Evolutionary conservation across 2,797 vertebrate species (phyloP), one percentile per base, ranked within the genome.

Genomic region (Malurus leucopterus): DNA sequence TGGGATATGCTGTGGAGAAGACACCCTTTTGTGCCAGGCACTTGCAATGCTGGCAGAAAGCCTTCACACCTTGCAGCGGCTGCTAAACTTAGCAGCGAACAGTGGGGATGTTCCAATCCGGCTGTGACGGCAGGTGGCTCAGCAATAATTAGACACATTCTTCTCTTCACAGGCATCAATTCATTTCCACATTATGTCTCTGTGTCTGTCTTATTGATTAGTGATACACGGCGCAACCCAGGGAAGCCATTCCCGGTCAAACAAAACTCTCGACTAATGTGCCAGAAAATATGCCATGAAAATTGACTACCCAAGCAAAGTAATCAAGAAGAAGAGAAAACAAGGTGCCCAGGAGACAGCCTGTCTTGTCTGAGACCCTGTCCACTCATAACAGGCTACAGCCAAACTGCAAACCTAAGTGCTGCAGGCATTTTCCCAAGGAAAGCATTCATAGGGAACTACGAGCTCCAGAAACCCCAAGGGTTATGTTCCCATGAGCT

Each of bases 71-170:
- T 44, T 55, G 41, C 51, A 70, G 57, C 17, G 7, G 20, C 79
- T 70, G 74, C 84, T 92, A 78, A 90, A 72, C 8, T 62, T 65
- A 81, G 73, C 59, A 34, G 50, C 2, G 0, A 62, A 17, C 17
- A 43, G 51, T 22, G 54, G 73, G 82, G 73, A 64, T 57, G 43
- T 75, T 91, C 88, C 64, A 76, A 51, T 76, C 21, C 0, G 3
- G 27, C 67, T 87, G 67, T 21, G 82, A 44, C 1, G 0, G 76
- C 86, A 91, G 79, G 84, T 76, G 70, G 79, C 36, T 89, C 44
- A 46, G 40, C 61, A 78, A 55, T 59, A 85, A 90, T 90, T 78
- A 90, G 61, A 71, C 83, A 70, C 63, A 76, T 88, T 87, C 75
- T 70, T 76, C 43, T 81, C 55, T 58, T 64, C 23, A 22, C 46